These are phyloP conservation scores for Ganaspis sp. DNA, from an alignment of 1,140 invertebrate species.

Conservation along the genomic window DNA sequence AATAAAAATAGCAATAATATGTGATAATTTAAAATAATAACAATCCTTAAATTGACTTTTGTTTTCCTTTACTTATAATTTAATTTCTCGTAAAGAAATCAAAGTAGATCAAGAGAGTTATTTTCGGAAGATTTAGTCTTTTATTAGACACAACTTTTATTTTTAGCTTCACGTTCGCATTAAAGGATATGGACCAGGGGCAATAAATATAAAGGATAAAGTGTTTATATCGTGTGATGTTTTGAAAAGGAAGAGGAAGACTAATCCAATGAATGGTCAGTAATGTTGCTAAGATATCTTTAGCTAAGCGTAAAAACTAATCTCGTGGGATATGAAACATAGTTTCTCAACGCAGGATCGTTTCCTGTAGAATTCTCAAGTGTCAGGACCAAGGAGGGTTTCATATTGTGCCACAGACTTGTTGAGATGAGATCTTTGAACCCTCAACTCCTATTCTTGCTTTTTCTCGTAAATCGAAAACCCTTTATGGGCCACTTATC, in stretches of 20 bases:
- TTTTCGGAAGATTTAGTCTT: too few relatives aligned
- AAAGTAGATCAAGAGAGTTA: neutral
- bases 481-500: constrained; percentile 15
- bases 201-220: constrained; percentile 27
- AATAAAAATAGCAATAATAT: too few relatives aligned
- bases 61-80: too few relatives aligned
- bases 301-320: constrained; percentile 1
- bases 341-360: neutral
- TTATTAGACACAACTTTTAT: neutral
- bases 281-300: constrained; percentile 11
- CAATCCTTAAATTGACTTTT: too few relatives aligned
- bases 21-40: too few relatives aligned
- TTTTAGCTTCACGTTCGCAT: neutral
- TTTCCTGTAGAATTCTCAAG: constrained; percentile 5
- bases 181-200: neutral
- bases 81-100: neutral
- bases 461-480: constrained; percentile 12
- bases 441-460: neutral
- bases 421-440: constrained; percentile 8
- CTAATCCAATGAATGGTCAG: constrained; percentile 7
- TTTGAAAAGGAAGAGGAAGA: neutral
- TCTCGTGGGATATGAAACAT: constrained; percentile 5
- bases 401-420: neutral
- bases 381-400: neutral
- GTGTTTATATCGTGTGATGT: constrained; percentile 11